These are phyloP conservation scores for Acromyrmex heyeri DNA, from an alignment of 1,140 invertebrate species.

Conservation along the genomic window DNA sequence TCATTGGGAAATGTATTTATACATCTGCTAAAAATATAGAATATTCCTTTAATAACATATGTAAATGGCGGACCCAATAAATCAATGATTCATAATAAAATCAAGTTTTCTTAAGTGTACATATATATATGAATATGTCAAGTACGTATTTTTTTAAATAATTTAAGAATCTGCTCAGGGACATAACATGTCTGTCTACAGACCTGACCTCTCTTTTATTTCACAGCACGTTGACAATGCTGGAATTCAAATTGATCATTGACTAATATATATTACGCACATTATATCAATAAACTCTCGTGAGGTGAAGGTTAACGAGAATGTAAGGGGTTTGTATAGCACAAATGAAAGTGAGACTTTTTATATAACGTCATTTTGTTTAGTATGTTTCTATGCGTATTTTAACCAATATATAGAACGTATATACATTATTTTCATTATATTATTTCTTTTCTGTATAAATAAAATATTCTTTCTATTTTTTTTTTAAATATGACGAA, in stretches of 20 bases:
- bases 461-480: background rate
- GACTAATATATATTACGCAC: constrained; percentile 28
- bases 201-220: constrained; percentile 20
- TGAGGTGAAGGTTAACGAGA: constrained; percentile 8
- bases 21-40: background rate
- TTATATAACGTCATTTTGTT: background rate
- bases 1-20: background rate
- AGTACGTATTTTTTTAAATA: background rate
- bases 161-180: background rate
- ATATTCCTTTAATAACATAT: background rate
- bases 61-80: background rate
- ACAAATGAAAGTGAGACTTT: background rate
- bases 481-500: background rate
- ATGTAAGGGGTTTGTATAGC: background rate
- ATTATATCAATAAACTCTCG: constrained; percentile 56
- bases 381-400: background rate
- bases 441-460: background rate
- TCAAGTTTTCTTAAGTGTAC: background rate
- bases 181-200: background rate
- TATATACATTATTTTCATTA: background rate
- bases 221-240: constrained; percentile 4
- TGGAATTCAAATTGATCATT: constrained; percentile 46
- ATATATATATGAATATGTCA: background rate
- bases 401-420: background rate
- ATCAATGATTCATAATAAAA: background rate